A percentile compares a stretch with the other conserved stretches of the same genome.
phyloP scores from a whole-genome alignment of 1,140 invertebrate genomes.

The Drosophila tristis region DNA sequence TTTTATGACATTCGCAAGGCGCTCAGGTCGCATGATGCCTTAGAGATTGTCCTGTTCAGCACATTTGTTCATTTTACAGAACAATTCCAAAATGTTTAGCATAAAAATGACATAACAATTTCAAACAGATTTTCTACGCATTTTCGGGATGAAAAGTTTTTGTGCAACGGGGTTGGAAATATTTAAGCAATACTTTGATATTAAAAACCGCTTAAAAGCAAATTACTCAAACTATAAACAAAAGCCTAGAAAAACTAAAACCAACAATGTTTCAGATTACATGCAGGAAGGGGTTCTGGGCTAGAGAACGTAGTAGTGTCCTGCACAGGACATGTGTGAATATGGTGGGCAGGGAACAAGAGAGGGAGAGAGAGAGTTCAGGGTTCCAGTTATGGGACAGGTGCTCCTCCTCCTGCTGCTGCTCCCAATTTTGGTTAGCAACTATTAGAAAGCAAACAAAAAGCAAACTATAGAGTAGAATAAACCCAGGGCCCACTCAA shows the following conservation, averaged over 20 bases:
- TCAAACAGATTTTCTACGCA: conserved; percentile 72
- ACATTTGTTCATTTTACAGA: conserved; percentile 29
- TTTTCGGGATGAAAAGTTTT: conserved; percentile 49
- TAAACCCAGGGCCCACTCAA: neutral
- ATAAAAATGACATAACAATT: conserved; percentile 80
- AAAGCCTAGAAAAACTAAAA: conserved; percentile 45
- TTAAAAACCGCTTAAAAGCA: conserved; percentile 74
- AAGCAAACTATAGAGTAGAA: conserved; percentile 38
- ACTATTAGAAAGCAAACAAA: conserved; percentile 64
- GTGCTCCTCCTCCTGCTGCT: conserved; percentile 30
- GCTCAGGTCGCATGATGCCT: conserved; percentile 11
- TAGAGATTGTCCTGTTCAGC: conserved; percentile 17
- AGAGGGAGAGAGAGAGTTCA: neutral
- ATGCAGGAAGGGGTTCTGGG: neutral
- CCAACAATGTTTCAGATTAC: conserved; percentile 52
- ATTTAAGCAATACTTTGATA: conserved; percentile 70
- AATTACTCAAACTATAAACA: conserved; percentile 66
- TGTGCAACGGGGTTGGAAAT: conserved; percentile 31
- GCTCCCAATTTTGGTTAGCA: conserved; percentile 6
- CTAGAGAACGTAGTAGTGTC: neutral
- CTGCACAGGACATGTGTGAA: conserved; percentile 28
- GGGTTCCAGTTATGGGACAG: conserved; percentile 41
- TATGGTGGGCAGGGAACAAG: neutral
- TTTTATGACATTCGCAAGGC: conserved; percentile 58
- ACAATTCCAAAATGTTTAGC: conserved; percentile 59